Evolutionary conservation across 2,888 invertebrate species (phyloP), one percentile per base, ranked within the genome.

Genomic region (Apodemia duryi): DNA sequence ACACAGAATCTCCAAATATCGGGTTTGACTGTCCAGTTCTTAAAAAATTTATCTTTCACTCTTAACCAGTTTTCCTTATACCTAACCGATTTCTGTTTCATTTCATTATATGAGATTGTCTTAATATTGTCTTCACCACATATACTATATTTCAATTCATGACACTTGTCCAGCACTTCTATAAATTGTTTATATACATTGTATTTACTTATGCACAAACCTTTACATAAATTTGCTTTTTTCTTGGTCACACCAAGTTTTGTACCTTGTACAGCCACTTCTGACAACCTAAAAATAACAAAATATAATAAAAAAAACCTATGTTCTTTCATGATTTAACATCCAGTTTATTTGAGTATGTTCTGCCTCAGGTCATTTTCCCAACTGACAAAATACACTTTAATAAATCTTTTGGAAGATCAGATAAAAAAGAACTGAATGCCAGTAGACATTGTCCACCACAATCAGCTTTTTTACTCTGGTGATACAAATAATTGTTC

Each of bases 181-280:
- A 91, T 66, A 74, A 94, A 95, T 62, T 73, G 85, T 69, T 82
- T 81, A 63, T 93, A 89, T 4, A 95, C 70, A 70, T 86, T 87
- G 72, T 88, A 89, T 84, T 94, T 94, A 72, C 93, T 93, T 54
- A 94, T 88, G 63, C 86, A 80, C 66, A 95, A 86, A 62, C 82
- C 88, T 13, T 79, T 88, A 28, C 83, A 82, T 32, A 76, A 79
- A 63, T 82, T 79, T 38, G 83, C 75, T 67, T 87, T 89, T 75
- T 95, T 96, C 78, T 95, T 96, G 0, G 96, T 97, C 1, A 94
- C 88, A 5, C 98, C 98, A 79, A 96, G 95, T 70, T 94, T 96
- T 74, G 93, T 93, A 5, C 98, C 98, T 77, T 95, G 94, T 0
- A 97, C 95, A 29, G 94, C 93, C 41, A 97, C 94, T 88, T 97